phyloP scores from a whole-genome alignment of 2,888 invertebrate genomes.

The Teinopalpus imperialis region DNA sequence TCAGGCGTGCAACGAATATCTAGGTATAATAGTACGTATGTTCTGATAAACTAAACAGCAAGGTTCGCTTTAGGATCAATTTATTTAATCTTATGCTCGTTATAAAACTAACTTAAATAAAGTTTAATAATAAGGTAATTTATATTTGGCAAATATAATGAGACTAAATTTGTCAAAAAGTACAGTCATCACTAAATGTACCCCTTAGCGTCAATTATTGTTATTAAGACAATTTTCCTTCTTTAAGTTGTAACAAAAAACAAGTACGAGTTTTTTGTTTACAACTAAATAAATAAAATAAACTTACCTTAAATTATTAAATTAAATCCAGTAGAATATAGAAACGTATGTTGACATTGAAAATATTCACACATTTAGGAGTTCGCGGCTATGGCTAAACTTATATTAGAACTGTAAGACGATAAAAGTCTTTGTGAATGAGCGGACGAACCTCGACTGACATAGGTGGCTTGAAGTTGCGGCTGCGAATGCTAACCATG shows the following conservation, averaged over 20 bases:
- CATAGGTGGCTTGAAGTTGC: constrained; percentile 33
- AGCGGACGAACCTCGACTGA: constrained; percentile 63
- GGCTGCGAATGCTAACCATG: constrained; percentile 43
- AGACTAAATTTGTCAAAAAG: no score
- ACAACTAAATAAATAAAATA: no score
- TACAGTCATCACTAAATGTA: no score
- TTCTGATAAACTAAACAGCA: constrained; percentile 4
- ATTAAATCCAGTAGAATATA: constrained; percentile 5
- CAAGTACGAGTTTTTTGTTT: no score
- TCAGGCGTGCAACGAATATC: constrained; percentile 17
- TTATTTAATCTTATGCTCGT: no score
- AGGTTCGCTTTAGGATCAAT: no score
- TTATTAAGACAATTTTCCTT: constrained; percentile 1
- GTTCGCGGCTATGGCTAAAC: constrained; percentile 36
- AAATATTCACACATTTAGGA: constrained; percentile 28
- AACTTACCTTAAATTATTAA: constrained; percentile 13
- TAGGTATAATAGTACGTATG: no score
- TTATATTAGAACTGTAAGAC: constrained; percentile 30
- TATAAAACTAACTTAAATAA: no score
- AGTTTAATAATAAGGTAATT: no score
- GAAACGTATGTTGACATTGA: constrained; percentile 5
- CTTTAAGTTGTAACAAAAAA: no score
- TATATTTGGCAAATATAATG: no score
- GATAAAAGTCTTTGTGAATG: constrained; percentile 50
- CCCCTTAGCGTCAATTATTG: constrained; percentile 3